Base-by-base conservation (phyloP, 2,888 invertebrate genomes). In the Eupithecia inturbata region DNA sequence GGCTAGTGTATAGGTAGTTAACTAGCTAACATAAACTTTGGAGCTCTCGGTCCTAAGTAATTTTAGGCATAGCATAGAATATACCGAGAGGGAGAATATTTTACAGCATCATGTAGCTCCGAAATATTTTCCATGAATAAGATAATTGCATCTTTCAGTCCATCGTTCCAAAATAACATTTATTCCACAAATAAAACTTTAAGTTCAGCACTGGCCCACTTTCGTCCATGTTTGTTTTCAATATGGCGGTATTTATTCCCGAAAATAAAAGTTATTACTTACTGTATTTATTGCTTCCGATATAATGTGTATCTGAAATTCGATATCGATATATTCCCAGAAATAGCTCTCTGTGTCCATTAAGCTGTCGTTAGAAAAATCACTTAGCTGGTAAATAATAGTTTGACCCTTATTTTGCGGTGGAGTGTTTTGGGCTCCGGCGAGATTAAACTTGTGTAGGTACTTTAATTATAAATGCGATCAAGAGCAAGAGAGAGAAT, bases 281-380 rank as follows among this genome's bases (percentile, higher is more conserved):
- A 64, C 68, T 57, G 45, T 71, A 76, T 75, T 76, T 71, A 78
- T 71, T 66, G 71, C 71, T 77, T 67, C 70, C 71, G 71, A 74
- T 73, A 78, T 66, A 70, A 53, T n/a, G 28, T 68, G 60, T 68
- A 63, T 74, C 72, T 68, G 70, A 72, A 70, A 71, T 66, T 70
- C 70, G 68, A 75, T 76, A 75, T 78, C 74, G 66, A 76, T 78
- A 76, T 76, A 74, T 72, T 74, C 28, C 74, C 62, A 71, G 73
- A 71, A 78, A 78, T 74, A 60, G 71, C 75, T 72, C 68, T 33
- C 22, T 4, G 53, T 33, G 66, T 19, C 73, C 73, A 79, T 77
- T 76, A 76, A 70, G 72, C 73, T 74, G 74, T 77, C 74, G 68
- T 77, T 78, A 77, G 39, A 76, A 70, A 68, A 78, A 78, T 78